Evolutionary conservation across 2,113 vertebrate genomes (phyloP).

Genomic region (Upupa epops): DNA sequence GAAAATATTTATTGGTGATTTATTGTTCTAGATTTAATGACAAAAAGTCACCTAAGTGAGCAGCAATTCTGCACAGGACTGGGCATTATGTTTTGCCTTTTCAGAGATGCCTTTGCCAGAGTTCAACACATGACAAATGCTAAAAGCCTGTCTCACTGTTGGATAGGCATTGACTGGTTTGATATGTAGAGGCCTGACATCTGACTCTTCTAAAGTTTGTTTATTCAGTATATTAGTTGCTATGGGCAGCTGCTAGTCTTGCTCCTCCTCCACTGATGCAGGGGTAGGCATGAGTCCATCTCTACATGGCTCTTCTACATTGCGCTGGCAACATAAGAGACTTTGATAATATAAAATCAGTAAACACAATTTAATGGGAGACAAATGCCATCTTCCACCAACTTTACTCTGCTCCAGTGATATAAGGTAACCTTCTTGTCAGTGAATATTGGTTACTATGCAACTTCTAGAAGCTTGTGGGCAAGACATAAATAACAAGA

Average conservation of each 20-base stretch:
- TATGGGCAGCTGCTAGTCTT: not conserved
- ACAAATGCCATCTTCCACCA: not conserved
- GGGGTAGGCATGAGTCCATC: not conserved
- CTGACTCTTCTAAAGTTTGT: not conserved
- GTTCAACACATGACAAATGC: not conserved
- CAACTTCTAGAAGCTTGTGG: not conserved
- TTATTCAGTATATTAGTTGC: not conserved
- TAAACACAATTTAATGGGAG: not conserved
- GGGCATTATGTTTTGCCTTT: not conserved
- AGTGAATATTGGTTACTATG: not conserved
- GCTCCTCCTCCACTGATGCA: not conserved
- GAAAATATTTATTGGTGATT: not conserved
- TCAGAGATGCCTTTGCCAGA: not conserved
- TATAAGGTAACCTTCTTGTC: not conserved
- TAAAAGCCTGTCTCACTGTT: not conserved
- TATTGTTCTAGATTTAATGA: not conserved
- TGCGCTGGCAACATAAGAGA: not conserved
- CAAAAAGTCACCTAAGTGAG: not conserved
- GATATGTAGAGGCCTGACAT: not conserved
- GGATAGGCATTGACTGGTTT: not conserved
- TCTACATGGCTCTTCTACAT: not conserved
- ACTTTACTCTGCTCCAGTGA: not conserved
- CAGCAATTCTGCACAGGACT: not conserved
- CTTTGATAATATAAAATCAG: not conserved
- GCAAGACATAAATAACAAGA: not conserved